Evolutionary conservation across 2,797 vertebrate species (phyloP), one percentile per base, ranked within the genome.

Genomic region (Borostomias antarcticus): DNA sequence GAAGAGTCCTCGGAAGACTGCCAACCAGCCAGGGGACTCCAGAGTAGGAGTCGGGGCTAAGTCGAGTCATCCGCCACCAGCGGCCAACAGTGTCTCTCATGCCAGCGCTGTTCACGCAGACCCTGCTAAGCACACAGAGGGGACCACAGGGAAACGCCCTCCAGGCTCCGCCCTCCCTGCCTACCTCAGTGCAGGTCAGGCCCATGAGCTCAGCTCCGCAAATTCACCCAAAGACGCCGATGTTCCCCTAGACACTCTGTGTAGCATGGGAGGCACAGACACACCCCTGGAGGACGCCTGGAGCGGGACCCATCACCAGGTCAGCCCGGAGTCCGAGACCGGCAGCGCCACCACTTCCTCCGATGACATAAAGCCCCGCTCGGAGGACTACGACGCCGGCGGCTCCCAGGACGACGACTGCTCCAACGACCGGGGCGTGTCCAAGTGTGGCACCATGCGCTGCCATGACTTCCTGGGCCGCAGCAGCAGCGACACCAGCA

Each of bases 401-500:
- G 97, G 97, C 4, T 99, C 98, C 26, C 98, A 99, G 64, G 98
- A 99, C 3, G 98, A 99, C 4, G 97, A 99, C 80, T 94, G 95
- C 74, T 96, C 95, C 67, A 96, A 97, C 7, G 96, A 96, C 67
- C 87, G 95, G 25, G 96, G 95, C 0, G 87, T 94, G 68, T 98
- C 96, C 69, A 98, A 96, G 79, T 98, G 97, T 13, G 94, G 98
- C 75, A 99, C 97, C 4, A 93, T 95, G 90, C 87, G 96, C 58
- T 99, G 98, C 76, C 95, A 94, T 0, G 98, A 99, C 85, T 99
- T 99, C 85, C 86, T 99, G 72, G 98, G 98, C 7, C 94, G 96
- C 80, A 99, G 98, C 68, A 99, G 98, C 82, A 99, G 98, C 52
- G 98, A 99, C 79, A 99, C 97, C 0, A 99, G 97, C 88, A 99